These are phyloP conservation scores for Hydrolagus affinis DNA, from an alignment of 2,113 vertebrate species.

Conservation along the genomic window DNA sequence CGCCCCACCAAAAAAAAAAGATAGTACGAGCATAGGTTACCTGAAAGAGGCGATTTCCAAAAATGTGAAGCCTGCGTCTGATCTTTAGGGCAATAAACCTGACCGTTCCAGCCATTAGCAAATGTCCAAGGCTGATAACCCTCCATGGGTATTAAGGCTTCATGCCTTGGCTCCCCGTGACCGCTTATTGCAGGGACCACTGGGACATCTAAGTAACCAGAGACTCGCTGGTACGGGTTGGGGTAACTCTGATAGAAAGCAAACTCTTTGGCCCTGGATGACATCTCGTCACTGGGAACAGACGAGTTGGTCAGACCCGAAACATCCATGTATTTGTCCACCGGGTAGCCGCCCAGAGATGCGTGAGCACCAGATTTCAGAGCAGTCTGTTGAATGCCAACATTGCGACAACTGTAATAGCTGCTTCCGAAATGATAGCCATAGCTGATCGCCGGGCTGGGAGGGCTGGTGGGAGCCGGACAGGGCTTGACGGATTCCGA, in stretches of 20 bases:
- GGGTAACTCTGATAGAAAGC: conserved; percentile 71
- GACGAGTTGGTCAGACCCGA: conserved; percentile 60
- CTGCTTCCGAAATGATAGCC: conserved; percentile 74
- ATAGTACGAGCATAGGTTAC: conserved; percentile 48
- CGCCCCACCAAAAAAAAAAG: conserved; percentile 33
- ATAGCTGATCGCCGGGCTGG: conserved; percentile 58
- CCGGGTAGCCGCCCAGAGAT: conserved; percentile 61
- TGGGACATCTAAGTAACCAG: conserved; percentile 67
- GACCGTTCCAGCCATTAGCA: conserved; percentile 73
- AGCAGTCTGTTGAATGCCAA: conserved; percentile 64
- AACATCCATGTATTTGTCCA: conserved; percentile 73
- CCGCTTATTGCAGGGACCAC: conserved; percentile 42
- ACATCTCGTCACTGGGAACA: conserved; percentile 60
- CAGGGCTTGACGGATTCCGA: conserved; percentile 36
- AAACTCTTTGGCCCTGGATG: conserved; percentile 63
- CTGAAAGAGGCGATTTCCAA: conserved; percentile 76
- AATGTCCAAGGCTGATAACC: conserved; percentile 73
- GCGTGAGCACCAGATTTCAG: conserved; percentile 65
- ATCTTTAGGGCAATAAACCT: conserved; percentile 72
- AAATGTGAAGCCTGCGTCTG: conserved; percentile 69
- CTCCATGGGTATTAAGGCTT: conserved; percentile 69
- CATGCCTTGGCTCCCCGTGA: conserved; percentile 63
- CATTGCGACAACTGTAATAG: conserved; percentile 72
- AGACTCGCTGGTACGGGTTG: conserved; percentile 65
- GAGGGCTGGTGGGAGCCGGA: conserved; percentile 27